Evolutionary conservation across 2,113 vertebrate species (phyloP).

Genomic region (Cephalopholis sonnerati): DNA sequence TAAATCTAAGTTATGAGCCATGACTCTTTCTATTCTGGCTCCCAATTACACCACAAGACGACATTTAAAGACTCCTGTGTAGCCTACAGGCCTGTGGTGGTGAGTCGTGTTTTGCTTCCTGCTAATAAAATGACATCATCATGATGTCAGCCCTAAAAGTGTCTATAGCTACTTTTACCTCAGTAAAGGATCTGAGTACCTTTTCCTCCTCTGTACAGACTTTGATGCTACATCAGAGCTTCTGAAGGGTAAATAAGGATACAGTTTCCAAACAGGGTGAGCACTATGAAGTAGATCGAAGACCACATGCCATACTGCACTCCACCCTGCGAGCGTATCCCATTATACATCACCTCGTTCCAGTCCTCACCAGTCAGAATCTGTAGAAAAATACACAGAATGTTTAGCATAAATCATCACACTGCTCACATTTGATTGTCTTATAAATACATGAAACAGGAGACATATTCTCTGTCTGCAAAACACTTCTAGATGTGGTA

Average conservation of each 20-base stretch:
- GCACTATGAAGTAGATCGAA: constrained; percentile 98
- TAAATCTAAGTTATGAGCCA: no score
- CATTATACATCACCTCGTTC: constrained; percentile 99
- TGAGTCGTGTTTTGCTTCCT: no score
- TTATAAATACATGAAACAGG: constrained; percentile 33
- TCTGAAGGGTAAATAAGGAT: constrained; percentile 84
- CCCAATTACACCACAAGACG: no score
- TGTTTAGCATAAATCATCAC: constrained; percentile 22
- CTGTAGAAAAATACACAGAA: constrained; percentile 75
- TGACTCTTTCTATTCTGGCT: no score
- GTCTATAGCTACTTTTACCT: neutral
- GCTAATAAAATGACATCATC: no score
- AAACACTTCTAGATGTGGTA: constrained; percentile 31
- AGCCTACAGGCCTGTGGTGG: no score
- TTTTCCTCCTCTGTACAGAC: neutral
- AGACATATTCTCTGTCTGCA: constrained; percentile 15
- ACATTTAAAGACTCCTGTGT: no score
- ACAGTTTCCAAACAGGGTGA: constrained; percentile 99
- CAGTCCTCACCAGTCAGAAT: constrained; percentile 98
- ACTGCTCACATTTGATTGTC: neutral
- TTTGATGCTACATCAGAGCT: neutral
- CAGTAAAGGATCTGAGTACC: constrained; percentile 4
- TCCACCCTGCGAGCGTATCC: constrained; percentile 97
- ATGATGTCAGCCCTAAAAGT: no score
- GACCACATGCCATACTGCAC: constrained; percentile 99